These are phyloP conservation scores for Lepus oiostolus DNA, from an alignment of 2,797 vertebrate species.

Conservation along the genomic window DNA sequence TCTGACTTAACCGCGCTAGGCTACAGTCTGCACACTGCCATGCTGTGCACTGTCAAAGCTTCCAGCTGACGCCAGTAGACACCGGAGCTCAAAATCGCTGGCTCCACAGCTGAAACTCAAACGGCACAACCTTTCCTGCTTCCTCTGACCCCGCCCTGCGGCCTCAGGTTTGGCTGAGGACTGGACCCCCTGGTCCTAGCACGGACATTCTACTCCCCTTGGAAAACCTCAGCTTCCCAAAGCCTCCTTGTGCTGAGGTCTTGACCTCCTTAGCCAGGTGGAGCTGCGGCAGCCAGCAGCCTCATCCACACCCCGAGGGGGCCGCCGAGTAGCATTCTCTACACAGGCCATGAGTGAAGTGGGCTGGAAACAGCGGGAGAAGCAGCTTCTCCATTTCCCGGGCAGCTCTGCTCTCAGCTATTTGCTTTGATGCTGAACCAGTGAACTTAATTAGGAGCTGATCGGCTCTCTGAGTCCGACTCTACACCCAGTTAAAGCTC, in stretches of 20 bases:
- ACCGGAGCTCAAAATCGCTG: neutral
- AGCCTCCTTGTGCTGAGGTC: neutral
- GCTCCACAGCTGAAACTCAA: neutral
- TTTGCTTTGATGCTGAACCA: slow-evolving; percentile 63
- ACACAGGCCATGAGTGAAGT: neutral
- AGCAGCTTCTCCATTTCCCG: neutral
- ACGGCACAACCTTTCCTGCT: neutral
- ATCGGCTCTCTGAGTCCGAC: slow-evolving; percentile 12
- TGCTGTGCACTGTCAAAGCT: neutral
- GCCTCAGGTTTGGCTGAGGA: neutral
- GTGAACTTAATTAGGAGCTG: slow-evolving; percentile 68
- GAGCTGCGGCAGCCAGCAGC: neutral
- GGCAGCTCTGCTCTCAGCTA: slow-evolving; percentile 24
- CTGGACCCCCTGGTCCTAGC: neutral
- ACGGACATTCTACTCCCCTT: neutral
- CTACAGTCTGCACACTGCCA: neutral
- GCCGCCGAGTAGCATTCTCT: neutral
- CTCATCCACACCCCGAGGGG: neutral
- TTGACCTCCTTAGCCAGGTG: neutral
- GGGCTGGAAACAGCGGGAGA: neutral
- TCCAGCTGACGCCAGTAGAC: neutral
- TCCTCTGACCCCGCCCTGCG: neutral
- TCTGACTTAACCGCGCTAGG: neutral
- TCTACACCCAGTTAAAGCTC: slow-evolving; percentile 60
- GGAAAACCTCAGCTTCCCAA: neutral